These are phyloP conservation scores for Phytoseiulus persimilis DNA, from an alignment of 2,888 invertebrate species.

Conservation along the genomic window DNA sequence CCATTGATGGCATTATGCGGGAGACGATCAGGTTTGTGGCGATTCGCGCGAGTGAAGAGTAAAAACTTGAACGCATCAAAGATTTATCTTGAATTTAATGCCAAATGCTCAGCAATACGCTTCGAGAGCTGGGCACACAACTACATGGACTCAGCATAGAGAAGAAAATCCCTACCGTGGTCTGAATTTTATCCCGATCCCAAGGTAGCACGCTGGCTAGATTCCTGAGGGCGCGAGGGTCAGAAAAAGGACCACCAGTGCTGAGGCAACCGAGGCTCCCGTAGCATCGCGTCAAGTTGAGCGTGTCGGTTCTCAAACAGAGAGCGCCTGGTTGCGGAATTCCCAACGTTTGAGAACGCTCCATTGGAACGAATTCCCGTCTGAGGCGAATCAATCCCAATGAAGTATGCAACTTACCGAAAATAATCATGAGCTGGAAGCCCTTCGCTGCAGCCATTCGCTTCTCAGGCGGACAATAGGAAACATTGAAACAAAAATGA, in stretches of 20 bases:
- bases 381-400: background rate
- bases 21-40: background rate
- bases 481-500: background rate
- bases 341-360: too few relatives aligned
- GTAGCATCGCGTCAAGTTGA: background rate
- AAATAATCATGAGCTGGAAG: background rate
- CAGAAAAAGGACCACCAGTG: slow-evolving; percentile 24
- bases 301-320: too few relatives aligned
- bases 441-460: background rate
- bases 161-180: background rate
- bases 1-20: background rate
- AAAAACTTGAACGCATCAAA: background rate
- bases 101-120: too few relatives aligned
- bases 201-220: slow-evolving; percentile 1
- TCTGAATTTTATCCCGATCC: background rate
- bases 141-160: too few relatives aligned
- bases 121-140: too few relatives aligned
- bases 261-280: slow-evolving; percentile 14
- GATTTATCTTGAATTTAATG: background rate
- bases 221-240: background rate
- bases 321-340: too few relatives aligned
- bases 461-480: background rate
- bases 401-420: background rate
- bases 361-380: too few relatives aligned
- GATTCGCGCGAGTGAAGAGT: background rate